These are phyloP conservation scores for Sebastes trivittatus DNA, from an alignment of 2,797 vertebrate genomes.

Conservation along the genomic window DNA sequence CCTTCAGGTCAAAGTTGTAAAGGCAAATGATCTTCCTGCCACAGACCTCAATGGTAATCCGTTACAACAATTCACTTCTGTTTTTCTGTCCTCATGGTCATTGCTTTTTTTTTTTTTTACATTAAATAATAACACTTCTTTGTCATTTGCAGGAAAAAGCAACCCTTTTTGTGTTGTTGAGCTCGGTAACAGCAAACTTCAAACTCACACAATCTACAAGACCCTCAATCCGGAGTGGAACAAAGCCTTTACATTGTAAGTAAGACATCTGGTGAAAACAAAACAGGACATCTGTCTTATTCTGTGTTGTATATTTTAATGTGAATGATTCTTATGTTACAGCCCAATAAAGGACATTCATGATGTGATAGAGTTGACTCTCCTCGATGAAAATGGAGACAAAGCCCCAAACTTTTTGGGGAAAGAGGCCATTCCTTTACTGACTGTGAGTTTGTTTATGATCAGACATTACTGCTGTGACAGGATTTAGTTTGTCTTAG, in stretches of 20 bases:
- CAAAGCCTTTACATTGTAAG: conserved; percentile 95
- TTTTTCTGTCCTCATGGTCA: not conserved
- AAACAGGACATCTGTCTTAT: not conserved
- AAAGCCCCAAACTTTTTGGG: conserved; percentile 91
- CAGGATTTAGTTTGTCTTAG: not conserved
- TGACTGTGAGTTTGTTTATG: conserved; percentile 86
- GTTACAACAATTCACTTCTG: not conserved
- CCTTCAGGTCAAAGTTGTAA: conserved; percentile 95
- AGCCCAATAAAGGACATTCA: conserved; percentile 96
- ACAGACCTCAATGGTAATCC: conserved; percentile 92
- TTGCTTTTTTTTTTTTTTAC: not conserved
- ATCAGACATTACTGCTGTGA: not conserved
- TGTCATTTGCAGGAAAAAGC: conserved; percentile 87
- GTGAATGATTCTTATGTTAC: conserved; percentile 39
- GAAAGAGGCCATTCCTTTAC: conserved; percentile 92
- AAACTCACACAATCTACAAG: conserved; percentile 93
- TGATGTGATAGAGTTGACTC: conserved; percentile 90
- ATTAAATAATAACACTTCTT: not conserved
- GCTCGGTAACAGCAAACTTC: conserved; percentile 92
- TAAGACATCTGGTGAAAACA: conserved; percentile 1
- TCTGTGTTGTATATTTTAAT: conserved; percentile 15
- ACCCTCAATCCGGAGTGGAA: conserved; percentile 96
- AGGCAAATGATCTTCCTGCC: conserved; percentile 89
- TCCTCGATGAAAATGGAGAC: conserved; percentile 95
- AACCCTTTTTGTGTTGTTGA: conserved; percentile 93